Evolutionary conservation across 2,888 invertebrate species (phyloP), one percentile per base, ranked within the genome.

Genomic region (Lepidocyrtinus sp.): DNA sequence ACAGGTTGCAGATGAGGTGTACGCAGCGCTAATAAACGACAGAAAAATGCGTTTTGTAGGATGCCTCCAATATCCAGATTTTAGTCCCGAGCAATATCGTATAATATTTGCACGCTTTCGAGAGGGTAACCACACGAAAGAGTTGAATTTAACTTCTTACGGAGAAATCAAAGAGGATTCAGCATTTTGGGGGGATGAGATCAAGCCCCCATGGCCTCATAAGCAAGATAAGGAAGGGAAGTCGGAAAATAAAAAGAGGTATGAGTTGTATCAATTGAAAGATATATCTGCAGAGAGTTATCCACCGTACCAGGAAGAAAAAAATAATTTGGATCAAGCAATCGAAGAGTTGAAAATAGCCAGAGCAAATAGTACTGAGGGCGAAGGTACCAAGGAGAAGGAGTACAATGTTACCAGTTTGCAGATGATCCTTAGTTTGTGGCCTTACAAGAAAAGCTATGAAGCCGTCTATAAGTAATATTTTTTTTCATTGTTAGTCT

Each of bases 11-110:
- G 74, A 69, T 17, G 24, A 70, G 7, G 79, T 74, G 17, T 71
- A 71, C 21, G 46, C 65, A 1, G 68, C 59, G 26, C 61, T 73
- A 2, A 12, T 61, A 1, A 2, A 55, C n/a, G 74, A 79, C 36
- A 27, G 71, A 0, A 17, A 59, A 64, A 70, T 74, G 59, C 45
- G 36, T 2, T 79, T 79, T 46, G 25, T 74, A 0, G 79, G 79
- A 0, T 79, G 79, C 27, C 79, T 79, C 17, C 7, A 36, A 0
- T 79, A 78, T n/a, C 77, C 77, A 5, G 25, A 61, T 9, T 78
- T 72, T 36, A 72, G 26, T 21, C 5, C 9, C 0, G 72, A 78
- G 19, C 72, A 72, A 62, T 7, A 21, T 19, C 3, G 26, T n/a
- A 76, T 70, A 9, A 64, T 76, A 5, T 36, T 36, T 12, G 12